Evolutionary conservation across 2,113 vertebrate genomes (phyloP), one percentile per base, ranked within the genome.

Genomic region (Psilopogon haemacephalus): DNA sequence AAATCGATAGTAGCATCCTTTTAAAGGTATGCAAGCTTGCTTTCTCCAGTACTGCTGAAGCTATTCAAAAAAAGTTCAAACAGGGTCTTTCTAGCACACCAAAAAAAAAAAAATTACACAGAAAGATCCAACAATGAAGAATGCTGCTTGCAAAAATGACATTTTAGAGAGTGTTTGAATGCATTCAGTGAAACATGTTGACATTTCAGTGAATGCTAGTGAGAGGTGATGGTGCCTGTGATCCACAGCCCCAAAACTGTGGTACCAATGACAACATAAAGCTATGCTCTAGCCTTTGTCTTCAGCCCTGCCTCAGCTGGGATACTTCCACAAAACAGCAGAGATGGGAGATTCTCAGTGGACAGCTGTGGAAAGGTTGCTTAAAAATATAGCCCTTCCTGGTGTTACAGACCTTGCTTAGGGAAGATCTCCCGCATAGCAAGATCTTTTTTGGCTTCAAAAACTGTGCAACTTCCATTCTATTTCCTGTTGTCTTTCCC

Each of bases 201-300:
- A 24, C 24, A 24, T 9, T 40, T 38, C 62, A 19, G 8, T 35
- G 40, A 48, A 6, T 2, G 0, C 6, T n/a, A 28, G 32, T 2
- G 1, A 11, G 15, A 48, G n/a, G 6, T 62, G 17, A 2, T 1
- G 15, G 30, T 13, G 8, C 12, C n/a, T 73, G 26, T 17, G 21
- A 75, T 16, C 8, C 70, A 52, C 12, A 37, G 17, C 4, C 21
- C 30, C 46, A 54, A 1, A 2, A 19, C 1, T 4, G 33, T 5
- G 14, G 55, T 48, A 40, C 10, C 1, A 0, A 18, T 15, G 19
- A 78, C 40, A 77, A 20, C 32, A 56, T 2, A 4, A 32, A 40
- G n/a, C 27, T 73, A n/a, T 37, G 38, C 38, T 70, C 70, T 30
- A 48, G 15, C 37, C 30, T 74, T 52, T 24, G 32, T 16, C 35